phyloP scores from a whole-genome alignment of 2,888 invertebrate species.

The Phyto melanocephala region DNA sequence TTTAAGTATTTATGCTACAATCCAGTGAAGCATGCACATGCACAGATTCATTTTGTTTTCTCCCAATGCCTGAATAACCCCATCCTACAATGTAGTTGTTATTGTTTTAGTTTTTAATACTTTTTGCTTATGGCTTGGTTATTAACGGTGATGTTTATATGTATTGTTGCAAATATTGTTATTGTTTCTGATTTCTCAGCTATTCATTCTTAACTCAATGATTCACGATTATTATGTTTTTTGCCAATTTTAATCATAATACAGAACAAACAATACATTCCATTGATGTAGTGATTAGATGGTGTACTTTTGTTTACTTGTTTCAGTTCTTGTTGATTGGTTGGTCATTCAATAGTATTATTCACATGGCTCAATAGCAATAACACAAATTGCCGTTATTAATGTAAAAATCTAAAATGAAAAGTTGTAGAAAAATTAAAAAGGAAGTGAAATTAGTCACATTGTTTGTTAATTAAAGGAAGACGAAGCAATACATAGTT shows the following conservation, averaged over 20 bases:
- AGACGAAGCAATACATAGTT: no score
- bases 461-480: background rate
- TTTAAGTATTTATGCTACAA: slow-evolving; percentile 5
- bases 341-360: background rate
- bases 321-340: background rate
- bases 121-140: slow-evolving; percentile 44
- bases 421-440: background rate
- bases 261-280: background rate
- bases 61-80: slow-evolving; percentile 12
- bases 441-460: slow-evolving; percentile 1
- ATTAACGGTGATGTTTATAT: background rate
- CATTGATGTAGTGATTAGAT: slow-evolving; percentile 23
- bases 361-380: slow-evolving; percentile 11
- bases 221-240: slow-evolving; percentile 23
- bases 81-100: slow-evolving; percentile 9
- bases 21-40: background rate
- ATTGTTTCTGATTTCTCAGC: background rate
- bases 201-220: slow-evolving; percentile 24
- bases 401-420: slow-evolving; percentile 29
- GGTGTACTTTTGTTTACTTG: no score
- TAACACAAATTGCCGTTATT: slow-evolving; percentile 20
- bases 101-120: slow-evolving; percentile 13
- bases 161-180: background rate
- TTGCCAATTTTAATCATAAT: slow-evolving; percentile 33
- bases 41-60: slow-evolving; percentile 13